Conservation (phyloP, 2,113 vertebrate genomes). For the Malurus alboscapulatus region DNA sequence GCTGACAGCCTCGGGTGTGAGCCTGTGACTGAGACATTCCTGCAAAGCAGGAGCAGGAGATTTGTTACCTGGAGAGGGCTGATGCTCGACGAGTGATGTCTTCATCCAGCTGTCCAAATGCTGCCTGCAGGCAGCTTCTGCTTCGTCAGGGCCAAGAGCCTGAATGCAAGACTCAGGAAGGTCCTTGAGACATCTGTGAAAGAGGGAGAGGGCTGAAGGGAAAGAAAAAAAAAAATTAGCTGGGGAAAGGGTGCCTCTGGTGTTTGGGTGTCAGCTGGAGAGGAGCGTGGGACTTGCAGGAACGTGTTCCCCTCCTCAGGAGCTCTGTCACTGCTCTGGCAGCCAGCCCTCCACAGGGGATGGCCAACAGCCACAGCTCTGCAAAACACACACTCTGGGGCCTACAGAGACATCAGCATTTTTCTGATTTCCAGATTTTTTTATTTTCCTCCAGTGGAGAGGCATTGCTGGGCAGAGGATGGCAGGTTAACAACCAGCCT, state of each 20-base stretch:
- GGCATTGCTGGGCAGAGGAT: not conserved
- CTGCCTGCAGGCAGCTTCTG: constrained; percentile 52
- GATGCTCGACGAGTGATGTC: constrained; percentile 68
- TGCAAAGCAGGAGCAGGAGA: constrained; percentile 50
- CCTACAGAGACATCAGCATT: not conserved
- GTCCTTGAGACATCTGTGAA: constrained; percentile 7
- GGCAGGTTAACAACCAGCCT: not conserved
- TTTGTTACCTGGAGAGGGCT: constrained; percentile 63
- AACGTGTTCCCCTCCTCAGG: not conserved
- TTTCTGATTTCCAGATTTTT: not conserved
- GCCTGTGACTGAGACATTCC: constrained; percentile 67
- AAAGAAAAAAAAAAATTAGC: not conserved
- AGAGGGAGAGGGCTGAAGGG: not conserved
- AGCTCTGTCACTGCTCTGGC: constrained; percentile 21
- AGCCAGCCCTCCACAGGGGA: not conserved
- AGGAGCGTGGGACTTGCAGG: constrained; percentile 21
- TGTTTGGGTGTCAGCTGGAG: not conserved
- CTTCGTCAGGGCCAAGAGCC: constrained; percentile 16
- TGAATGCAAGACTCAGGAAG: not conserved
- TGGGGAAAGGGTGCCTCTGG: constrained; percentile 3
- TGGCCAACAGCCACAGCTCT: constrained; percentile 22
- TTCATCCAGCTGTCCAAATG: constrained; percentile 70
- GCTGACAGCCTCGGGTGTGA: constrained; percentile 72
- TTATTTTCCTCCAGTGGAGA: not conserved
- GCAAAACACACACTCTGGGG: not conserved